These are phyloP conservation scores for Eupeodes corollae DNA, from an alignment of 1,140 invertebrate species.

Conservation along the genomic window DNA sequence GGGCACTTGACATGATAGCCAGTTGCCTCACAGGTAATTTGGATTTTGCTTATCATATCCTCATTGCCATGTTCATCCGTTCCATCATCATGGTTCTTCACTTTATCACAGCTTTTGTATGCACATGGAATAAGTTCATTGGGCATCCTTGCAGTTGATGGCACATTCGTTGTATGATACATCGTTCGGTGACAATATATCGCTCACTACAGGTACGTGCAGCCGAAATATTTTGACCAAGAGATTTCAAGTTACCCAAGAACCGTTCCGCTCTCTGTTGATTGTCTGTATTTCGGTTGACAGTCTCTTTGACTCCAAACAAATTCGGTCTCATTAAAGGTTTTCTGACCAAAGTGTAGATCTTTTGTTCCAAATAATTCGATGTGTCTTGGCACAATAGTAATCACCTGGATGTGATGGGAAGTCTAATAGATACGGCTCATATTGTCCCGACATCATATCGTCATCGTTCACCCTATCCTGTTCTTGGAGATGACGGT, in stretches of 20 bases:
- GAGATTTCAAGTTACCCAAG: slow-evolving; percentile 15
- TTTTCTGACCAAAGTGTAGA: slow-evolving; percentile 10
- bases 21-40: slow-evolving; percentile 44
- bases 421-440: slow-evolving; percentile 5
- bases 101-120: slow-evolving; percentile 46
- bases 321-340: slow-evolving; percentile 11
- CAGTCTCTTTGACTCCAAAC: slow-evolving; percentile 17
- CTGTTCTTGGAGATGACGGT: not conserved
- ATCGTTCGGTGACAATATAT: slow-evolving; percentile 17
- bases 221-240: slow-evolving; percentile 32
- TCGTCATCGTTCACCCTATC: slow-evolving; percentile 5
- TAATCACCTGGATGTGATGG: not conserved
- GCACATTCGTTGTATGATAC: slow-evolving; percentile 32
- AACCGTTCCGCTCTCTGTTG: slow-evolving; percentile 16
- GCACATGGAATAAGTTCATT: slow-evolving; percentile 46
- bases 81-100: slow-evolving; percentile 46
- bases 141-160: slow-evolving; percentile 36
- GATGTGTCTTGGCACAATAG: slow-evolving; percentile 4
- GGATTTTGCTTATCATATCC: slow-evolving; percentile 36
- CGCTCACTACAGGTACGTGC: slow-evolving; percentile 18
- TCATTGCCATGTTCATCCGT: slow-evolving; percentile 50
- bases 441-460: slow-evolving; percentile 10
- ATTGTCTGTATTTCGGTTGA: slow-evolving; percentile 16
- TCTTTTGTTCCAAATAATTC: too few relatives aligned
- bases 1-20: slow-evolving; percentile 54